Evolutionary conservation across 2,888 invertebrate species (phyloP).

Genomic region (Pecten maximus): DNA sequence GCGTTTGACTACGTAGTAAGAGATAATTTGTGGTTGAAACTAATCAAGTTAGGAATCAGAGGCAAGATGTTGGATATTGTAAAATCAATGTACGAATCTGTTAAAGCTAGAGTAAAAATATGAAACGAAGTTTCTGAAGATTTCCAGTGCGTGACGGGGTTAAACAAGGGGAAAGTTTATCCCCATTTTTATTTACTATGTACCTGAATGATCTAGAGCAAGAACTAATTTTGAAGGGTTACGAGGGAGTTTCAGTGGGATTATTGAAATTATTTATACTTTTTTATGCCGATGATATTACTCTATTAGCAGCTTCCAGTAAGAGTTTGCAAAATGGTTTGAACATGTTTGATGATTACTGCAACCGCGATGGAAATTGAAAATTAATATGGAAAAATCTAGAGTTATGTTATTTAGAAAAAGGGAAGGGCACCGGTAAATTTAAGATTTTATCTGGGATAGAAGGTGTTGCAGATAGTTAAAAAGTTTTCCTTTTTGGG

Average conservation of each 20-base stretch:
- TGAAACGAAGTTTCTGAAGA: background rate
- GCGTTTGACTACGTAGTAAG: background rate
- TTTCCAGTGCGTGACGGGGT: background rate
- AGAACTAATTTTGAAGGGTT: constrained; percentile 17
- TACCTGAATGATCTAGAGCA: background rate
- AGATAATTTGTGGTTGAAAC: constrained; percentile 5
- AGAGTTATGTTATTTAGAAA: constrained; percentile 7
- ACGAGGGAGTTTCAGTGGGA: background rate
- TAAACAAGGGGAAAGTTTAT: constrained; percentile 34
- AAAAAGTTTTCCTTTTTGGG: constrained; percentile 12
- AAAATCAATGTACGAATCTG: no score
- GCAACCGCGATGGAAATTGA: constrained; percentile 5
- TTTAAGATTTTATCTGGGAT: no score
- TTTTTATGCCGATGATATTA: background rate
- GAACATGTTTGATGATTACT: background rate
- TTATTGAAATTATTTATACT: constrained; percentile 31
- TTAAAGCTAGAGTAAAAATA: background rate
- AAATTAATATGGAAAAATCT: constrained; percentile 5
- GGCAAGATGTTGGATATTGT: no score
- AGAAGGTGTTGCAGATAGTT: constrained; percentile 14
- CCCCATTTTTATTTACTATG: background rate
- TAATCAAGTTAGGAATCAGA: no score
- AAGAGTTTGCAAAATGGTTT: background rate
- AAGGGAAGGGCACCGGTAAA: background rate
- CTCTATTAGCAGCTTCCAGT: background rate